A percentile compares a stretch with the other conserved stretches of the same genome.
These are phyloP conservation scores for Stenodema calcarata DNA, from an alignment of 2,888 invertebrate species.

Conservation along the genomic window DNA sequence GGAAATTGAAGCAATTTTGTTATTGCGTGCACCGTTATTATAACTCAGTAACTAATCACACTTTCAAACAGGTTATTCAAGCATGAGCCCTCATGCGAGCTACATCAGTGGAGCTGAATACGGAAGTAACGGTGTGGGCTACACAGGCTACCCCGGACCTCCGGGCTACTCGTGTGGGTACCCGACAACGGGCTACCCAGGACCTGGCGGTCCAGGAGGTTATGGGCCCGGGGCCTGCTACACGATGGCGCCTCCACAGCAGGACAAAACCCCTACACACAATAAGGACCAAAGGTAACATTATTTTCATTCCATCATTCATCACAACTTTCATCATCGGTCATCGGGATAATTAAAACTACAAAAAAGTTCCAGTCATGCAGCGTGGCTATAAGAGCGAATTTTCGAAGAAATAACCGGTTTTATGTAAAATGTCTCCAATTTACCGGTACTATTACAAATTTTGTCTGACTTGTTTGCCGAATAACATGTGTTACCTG, in stretches of 20 bases:
- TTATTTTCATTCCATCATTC: neutral
- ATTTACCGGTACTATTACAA: too few relatives aligned
- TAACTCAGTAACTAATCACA: too few relatives aligned
- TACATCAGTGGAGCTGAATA: slow-evolving; percentile 81
- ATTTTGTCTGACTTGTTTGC: too few relatives aligned
- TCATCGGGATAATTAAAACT: too few relatives aligned
- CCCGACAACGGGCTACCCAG: slow-evolving; percentile 68
- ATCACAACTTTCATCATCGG: neutral
- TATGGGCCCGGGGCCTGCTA: slow-evolving; percentile 74
- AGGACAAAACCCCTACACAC: slow-evolving; percentile 67
- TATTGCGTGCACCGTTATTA: too few relatives aligned
- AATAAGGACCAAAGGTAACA: slow-evolving; percentile 77
- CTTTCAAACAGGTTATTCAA: slow-evolving; percentile 72
- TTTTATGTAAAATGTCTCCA: too few relatives aligned
- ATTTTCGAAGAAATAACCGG: too few relatives aligned
- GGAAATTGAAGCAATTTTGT: too few relatives aligned
- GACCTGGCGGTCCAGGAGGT: slow-evolving; percentile 63
- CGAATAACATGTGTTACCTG: too few relatives aligned
- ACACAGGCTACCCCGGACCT: slow-evolving; percentile 70
- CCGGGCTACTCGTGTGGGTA: slow-evolving; percentile 66
- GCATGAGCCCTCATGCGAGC: slow-evolving; percentile 84
- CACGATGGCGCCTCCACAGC: slow-evolving; percentile 87
- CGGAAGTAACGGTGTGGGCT: slow-evolving; percentile 72
- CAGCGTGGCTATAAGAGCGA: too few relatives aligned
- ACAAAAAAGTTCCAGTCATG: too few relatives aligned